Percentiles rank a stretch among this genome's conserved stretches.
Evolutionary conservation across 2,113 vertebrate genomes (phyloP).

Genomic region (Myxocyprinus asiaticus): DNA sequence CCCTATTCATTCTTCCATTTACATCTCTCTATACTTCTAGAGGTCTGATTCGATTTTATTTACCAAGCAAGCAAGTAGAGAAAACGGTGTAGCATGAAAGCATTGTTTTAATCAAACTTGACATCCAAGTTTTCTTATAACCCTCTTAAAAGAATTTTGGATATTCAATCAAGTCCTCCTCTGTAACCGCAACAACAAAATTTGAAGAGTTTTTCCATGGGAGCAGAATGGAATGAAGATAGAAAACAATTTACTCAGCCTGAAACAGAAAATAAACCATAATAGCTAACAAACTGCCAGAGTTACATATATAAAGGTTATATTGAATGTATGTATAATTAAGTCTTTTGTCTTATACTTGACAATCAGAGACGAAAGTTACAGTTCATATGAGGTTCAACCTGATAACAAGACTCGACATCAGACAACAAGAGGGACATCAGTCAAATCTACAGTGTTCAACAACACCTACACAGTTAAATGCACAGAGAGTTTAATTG

Average conservation of each 20-base stretch:
- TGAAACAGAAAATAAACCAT: neutral
- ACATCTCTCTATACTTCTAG: neutral
- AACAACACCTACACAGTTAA: neutral
- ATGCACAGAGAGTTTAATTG: neutral
- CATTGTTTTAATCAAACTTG: neutral
- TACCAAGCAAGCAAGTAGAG: slow-evolving; percentile 8
- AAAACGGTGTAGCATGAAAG: neutral
- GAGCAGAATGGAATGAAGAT: neutral
- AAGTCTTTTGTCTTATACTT: neutral
- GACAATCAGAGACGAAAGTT: neutral
- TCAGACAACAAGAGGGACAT: neutral
- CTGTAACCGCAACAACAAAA: neutral
- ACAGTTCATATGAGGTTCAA: neutral
- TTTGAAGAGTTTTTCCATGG: neutral
- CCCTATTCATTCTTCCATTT: neutral
- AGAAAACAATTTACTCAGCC: neutral
- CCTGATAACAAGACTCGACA: neutral
- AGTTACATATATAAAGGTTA: neutral
- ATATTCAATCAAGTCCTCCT: neutral
- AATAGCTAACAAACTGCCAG: neutral
- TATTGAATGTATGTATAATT: neutral
- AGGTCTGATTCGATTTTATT: slow-evolving; percentile 1
- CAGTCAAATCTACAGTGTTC: neutral
- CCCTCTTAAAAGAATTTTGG: neutral
- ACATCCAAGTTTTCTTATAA: neutral